Base-by-base conservation (phyloP, 1,140 invertebrate species). In the Xylocopa sonorina region DNA sequence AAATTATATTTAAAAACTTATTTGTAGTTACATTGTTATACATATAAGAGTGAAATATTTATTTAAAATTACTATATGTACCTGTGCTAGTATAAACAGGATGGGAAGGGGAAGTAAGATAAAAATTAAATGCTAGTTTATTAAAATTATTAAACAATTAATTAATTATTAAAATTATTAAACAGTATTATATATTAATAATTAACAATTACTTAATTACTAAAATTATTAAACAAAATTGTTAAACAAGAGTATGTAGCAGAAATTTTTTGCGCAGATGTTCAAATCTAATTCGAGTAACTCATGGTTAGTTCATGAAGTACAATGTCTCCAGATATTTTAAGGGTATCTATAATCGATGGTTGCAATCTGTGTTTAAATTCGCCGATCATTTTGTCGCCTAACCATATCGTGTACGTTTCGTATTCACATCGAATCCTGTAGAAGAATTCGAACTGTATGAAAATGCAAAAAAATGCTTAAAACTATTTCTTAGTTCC, bases 261-360 rank as follows among this genome's bases (percentile, higher is more conserved):
- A 41, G 18, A 74, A 38, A 34, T 46, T 58, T 21, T 34, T 4
- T 4, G 18, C 6, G 18, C 18, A n/a, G 7, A 58, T 3, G 29
- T 60, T 55, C 14, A n/a, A n/a, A 16, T 14, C 53, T 50, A 69
- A 69, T 16, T 48, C 24, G 43, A 50, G 16, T 78, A 80, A 58
- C 32, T 85, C 69, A 90, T 85, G 18, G 83, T 78, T 72, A 92
- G 57, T 80, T 91, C 72, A 50, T 92, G 73, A 24, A 93, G 53
- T 7, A 91, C 87, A 10, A 92, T 50, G 73, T 93, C 92, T n/a
- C 92, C 92, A 38, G 85, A 88, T 71, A 93, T 92, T 72, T 68
- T 82, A n/a, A 93, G 48, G 27, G 91, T 92, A 38, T 93, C 89
- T 27, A 88, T 83, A 2, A 88, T 75, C 3, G 80, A 74, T 6